Evolutionary conservation across 2,888 invertebrate genomes (phyloP).

Genomic region (Cataglyphis altisquamis): DNA sequence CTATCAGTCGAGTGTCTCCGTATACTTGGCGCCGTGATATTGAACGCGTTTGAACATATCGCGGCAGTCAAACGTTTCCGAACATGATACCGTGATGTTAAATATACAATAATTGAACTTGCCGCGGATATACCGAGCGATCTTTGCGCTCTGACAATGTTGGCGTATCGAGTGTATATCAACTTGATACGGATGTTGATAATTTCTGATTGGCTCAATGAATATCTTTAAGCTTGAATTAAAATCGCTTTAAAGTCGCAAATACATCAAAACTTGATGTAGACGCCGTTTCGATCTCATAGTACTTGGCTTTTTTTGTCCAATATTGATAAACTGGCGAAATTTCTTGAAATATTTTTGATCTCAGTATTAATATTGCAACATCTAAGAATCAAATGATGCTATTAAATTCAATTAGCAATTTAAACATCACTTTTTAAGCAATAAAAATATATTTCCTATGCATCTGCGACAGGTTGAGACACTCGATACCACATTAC

Average conservation of each 20-base stretch:
- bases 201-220: not conserved
- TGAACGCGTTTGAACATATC: slow-evolving; percentile 23
- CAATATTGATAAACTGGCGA: not conserved
- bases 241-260: not conserved
- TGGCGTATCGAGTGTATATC: slow-evolving; percentile 19
- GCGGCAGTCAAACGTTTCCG: slow-evolving; percentile 10
- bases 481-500: slow-evolving; percentile 30
- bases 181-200: not conserved
- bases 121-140: slow-evolving; percentile 28
- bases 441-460: not conserved
- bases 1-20: slow-evolving; percentile 31
- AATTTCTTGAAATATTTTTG: not conserved
- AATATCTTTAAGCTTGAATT: not conserved
- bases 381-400: not conserved
- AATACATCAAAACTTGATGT: not conserved
- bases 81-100: slow-evolving; percentile 27
- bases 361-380: not conserved
- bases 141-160: not conserved
- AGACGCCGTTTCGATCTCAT: not conserved
- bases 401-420: not conserved
- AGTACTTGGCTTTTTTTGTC: not conserved
- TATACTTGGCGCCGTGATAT: slow-evolving; percentile 34
- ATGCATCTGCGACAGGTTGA: slow-evolving; percentile 12
- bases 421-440: not conserved
- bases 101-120: slow-evolving; percentile 33